Evolutionary conservation across 1,140 invertebrate genomes (phyloP), one percentile per base, ranked within the genome.

Genomic region (Drosophila bifasciata): DNA sequence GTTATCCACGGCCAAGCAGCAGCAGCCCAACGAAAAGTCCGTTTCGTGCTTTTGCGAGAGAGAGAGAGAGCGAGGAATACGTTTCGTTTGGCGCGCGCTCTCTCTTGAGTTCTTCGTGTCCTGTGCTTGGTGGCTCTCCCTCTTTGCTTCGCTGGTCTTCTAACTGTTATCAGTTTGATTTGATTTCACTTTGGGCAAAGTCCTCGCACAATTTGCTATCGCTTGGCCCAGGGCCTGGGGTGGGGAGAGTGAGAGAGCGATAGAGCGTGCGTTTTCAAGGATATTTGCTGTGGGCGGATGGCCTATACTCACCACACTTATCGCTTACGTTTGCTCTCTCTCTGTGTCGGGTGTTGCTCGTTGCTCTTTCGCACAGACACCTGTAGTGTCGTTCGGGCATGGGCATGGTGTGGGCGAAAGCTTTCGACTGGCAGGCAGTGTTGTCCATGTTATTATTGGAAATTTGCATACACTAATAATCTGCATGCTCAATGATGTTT

Each of bases 131-230:
- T 7, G 43, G 39, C 51, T 44, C 13, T 25, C 19, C 48, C n/a
- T 32, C 70, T 55, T 17, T 48, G 48, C 16, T 15, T 60, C 13
- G 49, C 60, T 45, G 46, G 62, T 4, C 32, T 36, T 32, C 28
- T 36, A 11, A 11, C 71, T 74, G 73, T 85, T 86, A 85, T 86
- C 81, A 85, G 73, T 81, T 86, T 81, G 81, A 81, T 86, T 86
- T 85, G 81, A 86, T 85, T 83, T 75, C 69, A 75, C 58, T 40
- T 21, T 21, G 19, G 21, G 16, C 60, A 53, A 7, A 32, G 81
- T 79, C 81, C 80, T 84, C 80, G 72, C 81, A 84, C 81, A 84
- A 84, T 76, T 69, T 59, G 48, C 72, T 56, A 80, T 69, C 41
- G 57, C 80, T 84, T 84, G 67, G 63, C 67, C 68, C 66, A 86